Evolutionary conservation across 2,113 vertebrate genomes (phyloP).

Genomic region (Entomyzon cyanotis): DNA sequence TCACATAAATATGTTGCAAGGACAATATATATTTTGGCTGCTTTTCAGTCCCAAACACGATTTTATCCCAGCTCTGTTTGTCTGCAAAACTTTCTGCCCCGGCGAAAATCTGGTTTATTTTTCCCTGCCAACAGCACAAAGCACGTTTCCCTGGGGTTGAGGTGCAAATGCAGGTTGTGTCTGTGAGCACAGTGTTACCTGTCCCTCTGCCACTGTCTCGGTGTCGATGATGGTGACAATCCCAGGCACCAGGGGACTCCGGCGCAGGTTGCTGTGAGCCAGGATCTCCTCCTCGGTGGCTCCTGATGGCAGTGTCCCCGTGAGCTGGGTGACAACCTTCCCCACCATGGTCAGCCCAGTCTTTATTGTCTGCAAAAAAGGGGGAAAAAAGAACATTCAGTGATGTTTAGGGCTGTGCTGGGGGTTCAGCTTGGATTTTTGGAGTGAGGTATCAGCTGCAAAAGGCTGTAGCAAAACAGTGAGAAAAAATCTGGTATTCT

Average conservation of each 20-base stretch:
- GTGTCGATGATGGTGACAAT: slow-evolving; percentile 96
- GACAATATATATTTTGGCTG: slow-evolving; percentile 22
- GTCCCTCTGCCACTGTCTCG: slow-evolving; percentile 89
- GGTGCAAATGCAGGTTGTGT: fast-evolving
- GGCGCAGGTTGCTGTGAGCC: slow-evolving; percentile 82
- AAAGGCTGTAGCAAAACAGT: not conserved
- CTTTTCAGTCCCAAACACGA: not conserved
- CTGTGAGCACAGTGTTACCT: slow-evolving; percentile 75
- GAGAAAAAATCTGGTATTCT: not conserved
- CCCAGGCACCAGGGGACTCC: slow-evolving; percentile 88
- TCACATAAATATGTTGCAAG: slow-evolving; percentile 2
- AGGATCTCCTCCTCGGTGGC: slow-evolving; percentile 87
- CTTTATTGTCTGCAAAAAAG: slow-evolving; percentile 84
- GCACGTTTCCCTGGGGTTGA: fast-evolving
- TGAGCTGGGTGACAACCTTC: slow-evolving; percentile 94
- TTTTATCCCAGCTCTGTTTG: not conserved
- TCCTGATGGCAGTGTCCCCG: slow-evolving; percentile 88
- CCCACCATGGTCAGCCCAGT: slow-evolving; percentile 97
- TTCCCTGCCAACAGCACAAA: too few species aligned
- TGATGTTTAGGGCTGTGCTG: not conserved
- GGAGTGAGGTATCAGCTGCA: not conserved
- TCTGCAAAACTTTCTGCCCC: not conserved
- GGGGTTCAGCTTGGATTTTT: not conserved
- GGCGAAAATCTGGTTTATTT: not conserved
- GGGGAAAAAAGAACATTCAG: not conserved